Evolutionary conservation across 2,113 vertebrate genomes (phyloP), one percentile per base, ranked within the genome.

Genomic region (Pelobates fuscus): DNA sequence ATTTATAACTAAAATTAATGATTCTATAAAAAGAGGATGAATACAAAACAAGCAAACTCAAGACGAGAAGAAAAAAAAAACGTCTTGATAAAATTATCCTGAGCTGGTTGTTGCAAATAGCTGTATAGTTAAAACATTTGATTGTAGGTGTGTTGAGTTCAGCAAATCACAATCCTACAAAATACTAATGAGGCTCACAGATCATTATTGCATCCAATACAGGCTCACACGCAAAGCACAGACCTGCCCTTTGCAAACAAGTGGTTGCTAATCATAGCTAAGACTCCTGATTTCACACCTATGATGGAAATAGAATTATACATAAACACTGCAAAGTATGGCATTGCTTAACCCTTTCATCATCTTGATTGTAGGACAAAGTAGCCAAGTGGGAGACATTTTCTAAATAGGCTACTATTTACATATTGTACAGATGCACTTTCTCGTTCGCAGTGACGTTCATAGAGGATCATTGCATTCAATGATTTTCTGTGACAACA

Each of bases 71-170:
- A 29, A n/a, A 75, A 64, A 62, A 80, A 62, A 76, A 81, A 83
- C 65, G 64, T 27, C 73, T 79, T 78, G 86, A 90, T 90, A 86
- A 89, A 88, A 85, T 83, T 88, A 89, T 46, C 83, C 69, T 81
- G 80, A 60, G 78, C 82, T 83, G 82, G 87, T 87, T 86, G 84
- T 85, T 85, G 80, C 82, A 78, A 81, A 25, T 85, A 87, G 86
- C 88, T 91, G 91, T 91, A 90, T 82, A 83, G 79, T 91, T 85
- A 80, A 87, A 87, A 91, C 92, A 91, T 89, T 95, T 92, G 93
- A 89, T 90, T 86, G 79, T 88, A 93, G 90, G 92, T 89, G 90
- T 89, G 90, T 86, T 86, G 84, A 80, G 78, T 84, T 80, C 78
- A 88, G 83, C 82, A 78, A 84, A 86, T 84, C 83, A 79, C 67